Evolutionary conservation across 2,888 invertebrate species (phyloP).

Genomic region (Parnassius apollo): DNA sequence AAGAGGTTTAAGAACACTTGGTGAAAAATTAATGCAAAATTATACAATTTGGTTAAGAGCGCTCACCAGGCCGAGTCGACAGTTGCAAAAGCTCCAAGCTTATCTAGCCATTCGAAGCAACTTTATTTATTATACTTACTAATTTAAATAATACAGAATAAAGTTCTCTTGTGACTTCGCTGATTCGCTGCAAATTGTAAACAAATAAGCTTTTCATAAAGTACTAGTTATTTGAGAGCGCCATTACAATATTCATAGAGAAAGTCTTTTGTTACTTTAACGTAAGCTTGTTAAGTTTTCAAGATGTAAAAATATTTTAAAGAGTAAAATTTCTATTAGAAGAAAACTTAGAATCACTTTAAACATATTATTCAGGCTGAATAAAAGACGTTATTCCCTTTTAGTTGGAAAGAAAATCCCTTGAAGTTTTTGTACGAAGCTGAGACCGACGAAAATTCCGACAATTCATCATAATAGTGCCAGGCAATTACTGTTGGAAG

Average conservation of each 20-base stretch:
- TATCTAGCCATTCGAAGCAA: slow-evolving; percentile 53
- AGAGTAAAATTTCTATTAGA: slow-evolving; percentile 10
- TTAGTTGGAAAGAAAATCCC: slow-evolving; percentile 59
- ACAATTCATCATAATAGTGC: slow-evolving; percentile 78
- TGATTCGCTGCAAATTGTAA: slow-evolving; percentile 64
- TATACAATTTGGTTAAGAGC: slow-evolving; percentile 77
- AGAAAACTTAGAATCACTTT: slow-evolving; percentile 5
- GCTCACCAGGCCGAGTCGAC: slow-evolving; percentile 45
- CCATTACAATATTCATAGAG: slow-evolving; percentile 18
- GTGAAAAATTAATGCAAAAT: slow-evolving; percentile 79
- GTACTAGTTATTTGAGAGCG: slow-evolving; percentile 47
- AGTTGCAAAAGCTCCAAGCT: slow-evolving; percentile 59
- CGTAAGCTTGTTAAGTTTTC: slow-evolving; percentile 28
- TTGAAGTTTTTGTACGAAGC: slow-evolving; percentile 58
- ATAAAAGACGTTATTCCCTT: slow-evolving; percentile 35
- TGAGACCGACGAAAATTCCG: slow-evolving; percentile 68
- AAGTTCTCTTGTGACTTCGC: slow-evolving; percentile 70
- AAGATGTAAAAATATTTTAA: slow-evolving; percentile 21
- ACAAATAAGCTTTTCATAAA: slow-evolving; percentile 66
- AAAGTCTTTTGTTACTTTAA: slow-evolving; percentile 22
- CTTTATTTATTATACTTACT: slow-evolving; percentile 74
- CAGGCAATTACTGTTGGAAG: slow-evolving; percentile 75
- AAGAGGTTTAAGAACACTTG: slow-evolving; percentile 52
- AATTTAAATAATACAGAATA: slow-evolving; percentile 76
- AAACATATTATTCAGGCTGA: neutral